Conservation (phyloP, 2,888 invertebrate genomes). For the Autographa pulchrina region DNA sequence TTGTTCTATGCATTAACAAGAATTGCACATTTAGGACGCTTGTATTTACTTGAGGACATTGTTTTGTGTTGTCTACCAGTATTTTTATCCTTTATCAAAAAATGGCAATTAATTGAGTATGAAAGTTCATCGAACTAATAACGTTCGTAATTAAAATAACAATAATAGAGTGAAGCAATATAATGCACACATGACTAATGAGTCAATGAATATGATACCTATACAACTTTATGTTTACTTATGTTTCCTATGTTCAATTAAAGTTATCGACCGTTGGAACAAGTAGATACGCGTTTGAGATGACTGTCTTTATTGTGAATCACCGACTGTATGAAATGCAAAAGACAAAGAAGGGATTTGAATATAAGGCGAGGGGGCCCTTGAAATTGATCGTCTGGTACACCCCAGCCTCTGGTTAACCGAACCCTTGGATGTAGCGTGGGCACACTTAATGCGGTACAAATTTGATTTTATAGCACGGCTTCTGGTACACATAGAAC, state of each 20-base stretch:
- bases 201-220: conserved; percentile 5
- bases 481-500: conserved; percentile 51
- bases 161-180: conserved; percentile 36
- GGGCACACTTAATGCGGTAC: conserved; percentile 82
- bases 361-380: conserved; percentile 84
- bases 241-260: conserved; percentile 37
- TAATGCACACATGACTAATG: background rate
- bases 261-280: conserved; percentile 54
- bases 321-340: conserved; percentile 82
- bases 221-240: conserved; percentile 25
- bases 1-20: conserved; percentile 70
- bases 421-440: conserved; percentile 75
- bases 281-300: conserved; percentile 59
- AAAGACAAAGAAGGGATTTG: conserved; percentile 88
- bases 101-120: conserved; percentile 11
- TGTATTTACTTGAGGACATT: conserved; percentile 17
- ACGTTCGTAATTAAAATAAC: conserved; percentile 22
- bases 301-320: conserved; percentile 77
- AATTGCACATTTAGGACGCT: conserved; percentile 72
- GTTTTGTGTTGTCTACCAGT: conserved; percentile 8
- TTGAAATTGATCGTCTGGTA: conserved; percentile 87
- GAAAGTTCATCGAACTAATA: conserved; percentile 51
- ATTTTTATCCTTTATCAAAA: background rate
- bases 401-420: conserved; percentile 86
- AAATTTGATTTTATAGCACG: conserved; percentile 83